A percentile compares a stretch with the other conserved stretches of the same genome.
phyloP scores from a whole-genome alignment of 2,888 invertebrate genomes.

The Leptothorax acervorum region DNA sequence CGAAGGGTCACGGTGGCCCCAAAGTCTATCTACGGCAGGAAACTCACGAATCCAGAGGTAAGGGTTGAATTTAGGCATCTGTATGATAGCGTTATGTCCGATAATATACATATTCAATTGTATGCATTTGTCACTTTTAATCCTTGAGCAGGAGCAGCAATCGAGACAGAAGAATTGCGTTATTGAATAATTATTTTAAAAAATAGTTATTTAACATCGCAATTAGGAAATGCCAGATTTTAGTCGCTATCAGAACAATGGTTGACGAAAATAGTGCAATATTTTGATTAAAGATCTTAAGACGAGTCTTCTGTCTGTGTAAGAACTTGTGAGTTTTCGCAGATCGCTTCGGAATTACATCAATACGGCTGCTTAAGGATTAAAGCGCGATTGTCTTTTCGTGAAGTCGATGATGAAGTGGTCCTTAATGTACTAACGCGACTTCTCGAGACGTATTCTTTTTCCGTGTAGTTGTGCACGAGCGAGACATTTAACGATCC shows the following conservation, averaged over 20 bases:
- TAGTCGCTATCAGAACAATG: background rate
- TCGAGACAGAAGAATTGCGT: background rate
- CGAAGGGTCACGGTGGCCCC: background rate
- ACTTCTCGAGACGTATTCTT: slow-evolving; percentile 43
- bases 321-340: background rate
- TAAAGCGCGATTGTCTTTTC: slow-evolving; percentile 27
- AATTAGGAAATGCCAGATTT: background rate
- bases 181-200: slow-evolving; percentile 9
- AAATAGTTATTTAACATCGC: slow-evolving; percentile 6
- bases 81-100: slow-evolving; percentile 52
- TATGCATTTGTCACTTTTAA: slow-evolving; percentile 39
- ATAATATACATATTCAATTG: slow-evolving; percentile 48
- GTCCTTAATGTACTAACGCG: background rate
- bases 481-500: slow-evolving; percentile 52
- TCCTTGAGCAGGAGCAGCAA: slow-evolving; percentile 20
- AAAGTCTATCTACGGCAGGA: slow-evolving; percentile 32
- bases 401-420: background rate
- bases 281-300: slow-evolving; percentile 14
- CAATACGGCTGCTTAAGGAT: slow-evolving; percentile 37
- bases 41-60: slow-evolving; percentile 21
- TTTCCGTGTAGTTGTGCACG: slow-evolving; percentile 63
- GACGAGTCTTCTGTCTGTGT: background rate
- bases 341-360: background rate
- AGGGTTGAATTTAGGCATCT: slow-evolving; percentile 45
- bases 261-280: slow-evolving; percentile 38